A percentile compares a stretch with the other conserved stretches of the same genome.
Evolutionary conservation across 2,888 invertebrate genomes (phyloP).

Genomic region (Leptinotarsa peninsularis): DNA sequence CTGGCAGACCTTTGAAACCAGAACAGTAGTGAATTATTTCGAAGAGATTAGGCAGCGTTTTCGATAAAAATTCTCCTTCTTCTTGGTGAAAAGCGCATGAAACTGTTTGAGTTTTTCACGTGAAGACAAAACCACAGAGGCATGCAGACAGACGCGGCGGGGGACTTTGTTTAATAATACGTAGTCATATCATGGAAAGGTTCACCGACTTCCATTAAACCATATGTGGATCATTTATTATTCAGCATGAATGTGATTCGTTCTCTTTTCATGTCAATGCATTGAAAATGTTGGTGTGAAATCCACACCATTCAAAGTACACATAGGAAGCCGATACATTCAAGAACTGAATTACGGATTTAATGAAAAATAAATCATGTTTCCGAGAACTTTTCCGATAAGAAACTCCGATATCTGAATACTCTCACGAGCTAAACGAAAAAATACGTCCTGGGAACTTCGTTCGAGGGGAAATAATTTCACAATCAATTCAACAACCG

Average conservation of each 20-base stretch:
- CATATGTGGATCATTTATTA: no score
- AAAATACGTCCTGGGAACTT: constrained; percentile 16
- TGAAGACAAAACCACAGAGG: no score
- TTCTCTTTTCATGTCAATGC: not conserved
- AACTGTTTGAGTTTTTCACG: no score
- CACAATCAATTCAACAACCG: constrained; percentile 38
- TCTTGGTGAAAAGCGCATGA: no score
- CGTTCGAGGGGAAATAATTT: constrained; percentile 27
- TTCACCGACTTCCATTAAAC: no score
- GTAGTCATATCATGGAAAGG: no score
- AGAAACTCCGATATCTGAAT: constrained; percentile 21
- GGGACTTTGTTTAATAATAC: no score
- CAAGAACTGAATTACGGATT: not conserved
- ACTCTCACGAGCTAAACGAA: constrained; percentile 31
- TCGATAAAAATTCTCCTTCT: no score
- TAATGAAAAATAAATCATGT: constrained; percentile 12
- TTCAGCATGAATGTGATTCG: not conserved
- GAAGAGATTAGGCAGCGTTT: no score
- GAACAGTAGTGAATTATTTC: no score
- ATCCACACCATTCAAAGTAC: not conserved
- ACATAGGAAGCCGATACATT: not conserved
- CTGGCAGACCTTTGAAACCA: no score
- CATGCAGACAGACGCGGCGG: no score
- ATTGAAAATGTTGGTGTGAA: not conserved
- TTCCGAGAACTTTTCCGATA: not conserved